Percentiles rank a stretch among this genome's conserved stretches.
Evolutionary conservation across 2,888 invertebrate genomes (phyloP).

Genomic region (Ischnus inquisitorius): DNA sequence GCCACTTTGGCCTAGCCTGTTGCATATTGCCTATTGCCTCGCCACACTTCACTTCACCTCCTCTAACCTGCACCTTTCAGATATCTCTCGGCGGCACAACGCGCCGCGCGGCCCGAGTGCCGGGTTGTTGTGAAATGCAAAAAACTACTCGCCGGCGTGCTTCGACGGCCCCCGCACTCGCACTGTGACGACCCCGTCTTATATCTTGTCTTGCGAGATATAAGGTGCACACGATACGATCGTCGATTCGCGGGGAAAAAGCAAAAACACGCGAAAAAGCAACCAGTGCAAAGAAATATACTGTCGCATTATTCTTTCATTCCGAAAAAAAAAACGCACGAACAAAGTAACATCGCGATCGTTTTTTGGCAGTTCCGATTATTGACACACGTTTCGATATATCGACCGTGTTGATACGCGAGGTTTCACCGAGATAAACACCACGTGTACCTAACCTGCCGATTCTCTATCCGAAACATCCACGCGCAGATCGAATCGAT

Average conservation of each 20-base stretch:
- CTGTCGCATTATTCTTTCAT: background rate
- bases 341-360: no score
- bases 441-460: no score
- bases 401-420: no score
- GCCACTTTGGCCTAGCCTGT: constrained; percentile 71
- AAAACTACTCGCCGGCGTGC: constrained; percentile 49
- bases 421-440: no score
- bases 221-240: constrained; percentile 1
- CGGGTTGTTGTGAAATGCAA: constrained; percentile 74
- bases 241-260: background rate
- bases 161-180: constrained; percentile 65
- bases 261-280: background rate
- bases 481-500: no score
- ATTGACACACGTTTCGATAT: no score
- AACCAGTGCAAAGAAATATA: background rate
- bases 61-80: constrained; percentile 81
- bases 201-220: constrained; percentile 9
- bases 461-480: no score
- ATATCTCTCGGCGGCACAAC: constrained; percentile 80
- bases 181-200: constrained; percentile 33
- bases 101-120: constrained; percentile 73
- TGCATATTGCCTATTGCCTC: constrained; percentile 74
- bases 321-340: background rate
- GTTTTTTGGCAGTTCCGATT: no score
- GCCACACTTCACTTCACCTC: constrained; percentile 75